Base-by-base conservation (phyloP, 2,888 invertebrate species). In the Xestia rhomboidea region DNA sequence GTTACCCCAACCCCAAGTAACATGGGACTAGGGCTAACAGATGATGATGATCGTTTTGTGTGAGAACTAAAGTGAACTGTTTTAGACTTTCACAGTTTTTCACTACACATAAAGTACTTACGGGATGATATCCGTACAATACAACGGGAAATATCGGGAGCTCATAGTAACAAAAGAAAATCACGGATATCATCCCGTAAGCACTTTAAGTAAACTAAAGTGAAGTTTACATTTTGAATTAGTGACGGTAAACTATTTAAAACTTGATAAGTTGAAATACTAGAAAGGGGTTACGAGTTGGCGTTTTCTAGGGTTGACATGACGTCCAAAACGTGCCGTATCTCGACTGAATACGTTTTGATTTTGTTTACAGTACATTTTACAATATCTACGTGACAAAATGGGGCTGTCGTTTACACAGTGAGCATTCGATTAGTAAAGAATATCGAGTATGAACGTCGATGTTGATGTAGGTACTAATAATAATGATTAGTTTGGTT, bases 251-350 rank as follows among this genome's bases (percentile, higher is more conserved):
- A n/a, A 54, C 71, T 30, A 49, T 18, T 7, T 30, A n/a, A 24
- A 24, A 34, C 44, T 34, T 21, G 24, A 30, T 7, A 24, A 71
- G 18, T 41, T 71, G 27, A 18, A 30, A 30, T 27, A 30, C 30
- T 27, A 18, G 30, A 44, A 21, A 44, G 6, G 10, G 18, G 2
- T 46, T 34, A n/a, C n/a, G 10, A 6, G 73, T 60, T 73, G n/a
- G 11, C 24, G 30, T 76, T 41, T 30, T 30, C 0, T 51, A 7
- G 7, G 7, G 0, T 64, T 49, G 27, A 77, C 7, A 64, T 49
- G 27, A 77, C 7, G 77, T 44, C 24, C 30, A 11, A 51, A 77
- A 76, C 76, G 66, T 76, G 75, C n/a, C 51, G 21, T 51, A 41
- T 44, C 77, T 41, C 11, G 18, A 64, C 15, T 27, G 44, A 51